These are phyloP conservation scores for Myxocyprinus asiaticus DNA, from an alignment of 2,113 vertebrate genomes.

Conservation along the genomic window DNA sequence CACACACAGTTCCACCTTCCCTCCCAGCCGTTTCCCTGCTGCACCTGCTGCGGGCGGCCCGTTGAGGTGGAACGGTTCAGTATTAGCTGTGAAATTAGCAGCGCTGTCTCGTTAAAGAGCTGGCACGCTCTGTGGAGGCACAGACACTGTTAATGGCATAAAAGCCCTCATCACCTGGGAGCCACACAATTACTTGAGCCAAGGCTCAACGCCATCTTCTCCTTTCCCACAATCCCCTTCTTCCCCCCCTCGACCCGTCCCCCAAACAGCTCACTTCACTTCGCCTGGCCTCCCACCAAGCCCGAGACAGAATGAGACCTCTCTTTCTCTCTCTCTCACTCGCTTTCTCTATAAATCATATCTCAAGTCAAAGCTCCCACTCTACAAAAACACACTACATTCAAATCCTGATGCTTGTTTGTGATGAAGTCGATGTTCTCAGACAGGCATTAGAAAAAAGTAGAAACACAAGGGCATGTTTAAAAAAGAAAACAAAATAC, in stretches of 20 bases:
- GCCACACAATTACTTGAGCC: constrained; percentile 73
- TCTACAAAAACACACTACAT: constrained; percentile 15
- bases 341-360: constrained; percentile 28
- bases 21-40: constrained; percentile 72
- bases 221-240: constrained; percentile 22
- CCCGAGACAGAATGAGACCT: constrained; percentile 51
- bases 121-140: constrained; percentile 77
- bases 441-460: constrained; percentile 6
- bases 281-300: constrained; percentile 54
- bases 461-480: constrained; percentile 39
- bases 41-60: constrained; percentile 81
- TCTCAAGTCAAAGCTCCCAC: constrained; percentile 20
- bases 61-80: constrained; percentile 88
- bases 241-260: constrained; percentile 40
- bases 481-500: constrained; percentile 25
- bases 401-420: constrained; percentile 11
- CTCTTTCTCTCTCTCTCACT: constrained; percentile 26
- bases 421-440: neutral
- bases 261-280: constrained; percentile 65
- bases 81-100: constrained; percentile 98
- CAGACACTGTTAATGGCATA: constrained; percentile 81
- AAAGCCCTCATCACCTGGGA: constrained; percentile 80
- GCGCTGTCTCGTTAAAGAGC: constrained; percentile 90
- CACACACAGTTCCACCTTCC: constrained; percentile 32
- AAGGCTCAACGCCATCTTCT: constrained; percentile 43